Conservation (phyloP, 2,113 vertebrate species). For the Bufo gargarizans region DNA sequence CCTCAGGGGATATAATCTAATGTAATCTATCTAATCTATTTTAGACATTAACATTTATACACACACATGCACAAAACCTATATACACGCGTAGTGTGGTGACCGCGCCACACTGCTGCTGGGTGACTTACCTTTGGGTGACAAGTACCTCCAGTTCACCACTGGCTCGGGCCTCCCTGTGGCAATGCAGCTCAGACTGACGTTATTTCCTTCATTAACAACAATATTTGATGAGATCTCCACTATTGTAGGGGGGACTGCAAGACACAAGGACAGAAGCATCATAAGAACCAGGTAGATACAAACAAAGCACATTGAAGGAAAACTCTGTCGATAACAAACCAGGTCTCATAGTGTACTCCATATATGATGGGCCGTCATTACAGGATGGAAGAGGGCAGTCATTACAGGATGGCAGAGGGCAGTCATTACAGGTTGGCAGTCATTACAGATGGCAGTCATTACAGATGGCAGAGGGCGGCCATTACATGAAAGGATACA, state of each 20-base stretch:
- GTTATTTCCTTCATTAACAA: constrained; percentile 94
- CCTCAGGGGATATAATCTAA: too few relatives aligned
- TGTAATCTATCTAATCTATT: too few relatives aligned
- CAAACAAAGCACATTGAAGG: too few relatives aligned
- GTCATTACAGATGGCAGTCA: too few relatives aligned
- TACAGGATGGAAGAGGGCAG: too few relatives aligned
- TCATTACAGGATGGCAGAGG: too few relatives aligned
- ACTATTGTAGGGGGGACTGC: constrained; percentile 94
- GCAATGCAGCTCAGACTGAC: constrained; percentile 94
- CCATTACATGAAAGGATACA: too few relatives aligned
- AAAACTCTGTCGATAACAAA: too few relatives aligned
- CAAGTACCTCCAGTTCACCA: constrained; percentile 91
- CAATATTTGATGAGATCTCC: constrained; percentile 90
- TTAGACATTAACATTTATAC: background rate
- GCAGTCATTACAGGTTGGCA: too few relatives aligned
- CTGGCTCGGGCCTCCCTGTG: constrained; percentile 91
- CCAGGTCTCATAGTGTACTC: background rate
- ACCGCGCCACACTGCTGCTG: too few relatives aligned
- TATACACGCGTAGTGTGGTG: too few relatives aligned
- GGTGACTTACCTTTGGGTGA: constrained; percentile 86
- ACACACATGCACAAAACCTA: background rate
- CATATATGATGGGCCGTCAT: background rate
- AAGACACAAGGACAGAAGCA: constrained; percentile 55
- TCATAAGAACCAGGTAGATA: background rate
- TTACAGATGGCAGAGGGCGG: too few relatives aligned